These are phyloP conservation scores for Scartelaos histophorus DNA, from an alignment of 2,113 vertebrate genomes.

Conservation along the genomic window DNA sequence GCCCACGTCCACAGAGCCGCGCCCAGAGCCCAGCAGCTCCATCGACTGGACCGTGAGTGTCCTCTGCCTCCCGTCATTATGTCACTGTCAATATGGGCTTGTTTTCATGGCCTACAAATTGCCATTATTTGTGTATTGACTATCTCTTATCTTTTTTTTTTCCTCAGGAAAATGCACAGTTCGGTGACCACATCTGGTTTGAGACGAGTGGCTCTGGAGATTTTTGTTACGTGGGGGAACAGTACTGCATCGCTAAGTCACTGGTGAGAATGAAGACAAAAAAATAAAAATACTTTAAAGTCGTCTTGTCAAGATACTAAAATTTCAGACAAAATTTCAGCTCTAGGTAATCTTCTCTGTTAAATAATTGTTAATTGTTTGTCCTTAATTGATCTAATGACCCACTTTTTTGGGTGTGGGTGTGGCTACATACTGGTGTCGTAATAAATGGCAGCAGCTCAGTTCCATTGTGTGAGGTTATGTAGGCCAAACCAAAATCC, in stretches of 20 bases:
- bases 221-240: constrained; percentile 94
- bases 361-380: too few species aligned
- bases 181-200: constrained; percentile 95
- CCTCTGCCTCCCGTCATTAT: background rate
- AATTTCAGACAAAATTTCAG: too few species aligned
- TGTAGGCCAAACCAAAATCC: too few species aligned
- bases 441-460: too few species aligned
- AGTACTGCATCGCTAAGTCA: constrained; percentile 89
- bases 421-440: too few species aligned
- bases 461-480: too few species aligned
- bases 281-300: background rate
- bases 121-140: background rate
- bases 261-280: constrained; percentile 81
- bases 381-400: too few species aligned
- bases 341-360: too few species aligned
- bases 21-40: constrained; percentile 80
- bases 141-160: background rate
- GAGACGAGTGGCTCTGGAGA: constrained; percentile 91
- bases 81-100: background rate
- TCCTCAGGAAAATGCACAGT: constrained; percentile 85
- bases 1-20: constrained; percentile 69
- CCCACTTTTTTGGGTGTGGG: too few species aligned
- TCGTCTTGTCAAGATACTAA: too few species aligned
- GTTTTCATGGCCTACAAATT: background rate
- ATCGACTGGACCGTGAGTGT: constrained; percentile 94